Conservation (phyloP, 2,888 invertebrate species). For the Lamellibrachia satsuma region DNA sequence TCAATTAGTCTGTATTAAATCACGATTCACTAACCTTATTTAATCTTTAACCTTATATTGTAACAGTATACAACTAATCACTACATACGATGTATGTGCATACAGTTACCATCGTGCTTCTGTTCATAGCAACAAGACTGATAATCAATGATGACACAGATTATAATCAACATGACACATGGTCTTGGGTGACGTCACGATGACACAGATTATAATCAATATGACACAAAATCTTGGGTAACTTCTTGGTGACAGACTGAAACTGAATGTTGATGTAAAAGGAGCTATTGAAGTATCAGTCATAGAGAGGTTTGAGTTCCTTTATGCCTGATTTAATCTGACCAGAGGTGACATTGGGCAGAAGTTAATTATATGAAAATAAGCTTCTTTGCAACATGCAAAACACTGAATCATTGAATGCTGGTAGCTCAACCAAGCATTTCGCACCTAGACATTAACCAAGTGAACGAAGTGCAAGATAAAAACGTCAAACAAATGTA, state of each 20-base stretch:
- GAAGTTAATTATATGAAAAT: too few relatives aligned
- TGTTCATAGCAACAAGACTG: background rate
- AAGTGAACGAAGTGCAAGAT: too few relatives aligned
- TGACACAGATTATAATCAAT: background rate
- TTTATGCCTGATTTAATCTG: too few relatives aligned
- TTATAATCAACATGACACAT: background rate
- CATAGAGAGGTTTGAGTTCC: too few relatives aligned
- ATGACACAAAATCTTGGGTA: background rate
- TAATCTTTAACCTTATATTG: background rate
- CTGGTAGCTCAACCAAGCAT: too few relatives aligned
- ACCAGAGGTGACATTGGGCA: too few relatives aligned
- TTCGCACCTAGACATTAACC: too few relatives aligned
- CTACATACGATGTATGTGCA: background rate
- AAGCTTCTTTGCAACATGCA: too few relatives aligned
- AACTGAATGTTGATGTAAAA: too few relatives aligned
- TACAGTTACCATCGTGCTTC: background rate
- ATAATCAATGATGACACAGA: background rate
- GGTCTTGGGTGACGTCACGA: background rate
- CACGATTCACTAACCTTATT: background rate
- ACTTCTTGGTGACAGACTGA: background rate
- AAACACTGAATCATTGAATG: too few relatives aligned
- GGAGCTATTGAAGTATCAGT: too few relatives aligned
- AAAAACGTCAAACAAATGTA: too few relatives aligned
- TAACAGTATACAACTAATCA: background rate
- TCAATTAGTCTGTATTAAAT: background rate